phyloP scores from a whole-genome alignment of 2,888 invertebrate species.

The Corythucha ciliata region DNA sequence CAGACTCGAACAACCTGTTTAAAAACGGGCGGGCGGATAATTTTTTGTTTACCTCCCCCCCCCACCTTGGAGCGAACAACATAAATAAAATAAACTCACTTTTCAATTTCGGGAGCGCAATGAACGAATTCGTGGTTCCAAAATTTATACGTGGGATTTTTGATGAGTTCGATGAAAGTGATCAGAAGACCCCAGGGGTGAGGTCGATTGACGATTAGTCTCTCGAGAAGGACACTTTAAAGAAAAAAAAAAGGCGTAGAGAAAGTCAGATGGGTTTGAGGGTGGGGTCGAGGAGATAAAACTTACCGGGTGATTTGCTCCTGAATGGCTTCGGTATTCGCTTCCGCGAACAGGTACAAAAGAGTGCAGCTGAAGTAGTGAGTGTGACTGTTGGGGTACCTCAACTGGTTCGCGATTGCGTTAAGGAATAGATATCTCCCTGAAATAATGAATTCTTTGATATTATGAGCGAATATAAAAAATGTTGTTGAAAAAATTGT shows the following conservation, averaged over 20 bases:
- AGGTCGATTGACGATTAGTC: slow-evolving; percentile 94
- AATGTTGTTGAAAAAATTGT: no score
- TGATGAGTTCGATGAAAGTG: slow-evolving; percentile 97
- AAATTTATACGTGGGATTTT: slow-evolving; percentile 96
- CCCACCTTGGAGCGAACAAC: neutral
- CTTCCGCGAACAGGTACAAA: slow-evolving; percentile 93
- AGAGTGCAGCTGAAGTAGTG: slow-evolving; percentile 99
- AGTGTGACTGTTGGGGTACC: slow-evolving; percentile 99
- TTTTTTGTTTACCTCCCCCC: no score
- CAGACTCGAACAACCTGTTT: slow-evolving; percentile 84
- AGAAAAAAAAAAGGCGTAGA: neutral
- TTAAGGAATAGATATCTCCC: slow-evolving; percentile 89
- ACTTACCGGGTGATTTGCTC: slow-evolving; percentile 76
- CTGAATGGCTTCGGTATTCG: slow-evolving; percentile 93
- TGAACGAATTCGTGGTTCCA: slow-evolving; percentile 99
- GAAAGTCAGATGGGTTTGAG: neutral
- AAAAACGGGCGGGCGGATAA: slow-evolving; percentile 1
- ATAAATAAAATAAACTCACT: slow-evolving; percentile 57
- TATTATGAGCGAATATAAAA: no score
- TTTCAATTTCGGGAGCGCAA: slow-evolving; percentile 98
- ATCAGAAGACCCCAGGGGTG: slow-evolving; percentile 99
- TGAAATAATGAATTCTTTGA: no score
- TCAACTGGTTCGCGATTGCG: slow-evolving; percentile 95
- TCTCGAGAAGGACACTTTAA: slow-evolving; percentile 77
- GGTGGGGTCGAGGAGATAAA: neutral